Evolutionary conservation across 2,113 vertebrate genomes (phyloP), one percentile per base, ranked within the genome.

Genomic region (Baryphthengus martii): DNA sequence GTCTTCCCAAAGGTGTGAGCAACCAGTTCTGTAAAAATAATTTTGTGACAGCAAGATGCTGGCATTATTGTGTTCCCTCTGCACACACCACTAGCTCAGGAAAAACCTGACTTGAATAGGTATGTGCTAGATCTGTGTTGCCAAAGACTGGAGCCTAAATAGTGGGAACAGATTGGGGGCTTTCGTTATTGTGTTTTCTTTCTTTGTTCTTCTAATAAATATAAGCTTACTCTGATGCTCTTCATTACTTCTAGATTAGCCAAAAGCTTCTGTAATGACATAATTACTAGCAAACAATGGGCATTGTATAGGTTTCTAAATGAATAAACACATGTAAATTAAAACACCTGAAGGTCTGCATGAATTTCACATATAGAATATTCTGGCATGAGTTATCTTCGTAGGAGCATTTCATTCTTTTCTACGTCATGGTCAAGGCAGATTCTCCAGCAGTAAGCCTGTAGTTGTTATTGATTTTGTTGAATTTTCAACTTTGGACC

Each of bases 401-500:
- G 63, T 67, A 40, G 68, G 19, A 58, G 40, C 21, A 71, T 93
- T 88, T 96, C 8, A 50, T 83, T 14, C 5, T 49, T 70, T 83
- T 88, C 47, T 71, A 61, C 21, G 3, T 88, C 10, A 63, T 50
- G 66, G 8, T 83, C 12, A 68, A 88, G 52, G 44, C 29, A 88
- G 40, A 73, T 86, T 95, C 50, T 71, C 35, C 29, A 92, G 53
- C 70, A 86, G 42, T 42, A 68, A 45, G 20, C 35, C 39, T 85
- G 9, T 62, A 62, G 85, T 80, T 91, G 49, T 90, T 94, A 74
- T 44, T 92, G 92, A 93, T 97, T 96, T 94, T 90, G 76, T 80
- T 97, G 95, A 71, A 83, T 95, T 96, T 93, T 96, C 85, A 80
- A 90, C 92, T 95, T 97, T 62, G 89, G 58, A 85, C 82, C 62